A percentile compares a stretch with the other conserved stretches of the same genome.
These are phyloP conservation scores for Chloromyia formosa DNA, from an alignment of 2,888 invertebrate genomes.

Conservation along the genomic window DNA sequence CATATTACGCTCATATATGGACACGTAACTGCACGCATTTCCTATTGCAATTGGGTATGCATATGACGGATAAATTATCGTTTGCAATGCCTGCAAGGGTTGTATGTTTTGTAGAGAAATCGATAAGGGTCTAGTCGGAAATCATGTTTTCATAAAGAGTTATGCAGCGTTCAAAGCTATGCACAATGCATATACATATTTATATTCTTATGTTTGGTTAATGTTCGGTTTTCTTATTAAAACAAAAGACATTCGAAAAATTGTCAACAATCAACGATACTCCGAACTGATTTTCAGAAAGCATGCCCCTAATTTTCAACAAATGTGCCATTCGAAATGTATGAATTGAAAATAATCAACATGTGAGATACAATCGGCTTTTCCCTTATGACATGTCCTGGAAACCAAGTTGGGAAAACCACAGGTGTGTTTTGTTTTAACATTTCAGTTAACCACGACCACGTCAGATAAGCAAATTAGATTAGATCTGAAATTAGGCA, in stretches of 20 bases:
- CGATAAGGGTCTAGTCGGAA: too few species aligned
- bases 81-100: background rate
- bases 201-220: too few species aligned
- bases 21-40: slow-evolving; percentile 8
- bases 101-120: too few species aligned
- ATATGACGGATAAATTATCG: background rate
- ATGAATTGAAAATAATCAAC: slow-evolving; percentile 21
- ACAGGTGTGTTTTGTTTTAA: slow-evolving; percentile 47
- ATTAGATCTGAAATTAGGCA: slow-evolving; percentile 46
- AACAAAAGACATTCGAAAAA: too few species aligned
- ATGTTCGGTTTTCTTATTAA: too few species aligned
- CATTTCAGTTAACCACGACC: slow-evolving; percentile 45
- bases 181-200: too few species aligned
- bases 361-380: slow-evolving; percentile 44
- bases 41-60: background rate
- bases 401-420: slow-evolving; percentile 39
- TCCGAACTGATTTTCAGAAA: background rate
- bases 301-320: background rate
- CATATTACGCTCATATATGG: slow-evolving; percentile 23
- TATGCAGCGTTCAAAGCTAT: too few species aligned
- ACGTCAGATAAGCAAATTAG: slow-evolving; percentile 49
- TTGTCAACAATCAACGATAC: background rate
- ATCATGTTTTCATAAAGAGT: too few species aligned
- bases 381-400: slow-evolving; percentile 40
- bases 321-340: background rate